Evolutionary conservation across 2,888 invertebrate genomes (phyloP), one percentile per base, ranked within the genome.

Genomic region (Apomyelois bistriatella): DNA sequence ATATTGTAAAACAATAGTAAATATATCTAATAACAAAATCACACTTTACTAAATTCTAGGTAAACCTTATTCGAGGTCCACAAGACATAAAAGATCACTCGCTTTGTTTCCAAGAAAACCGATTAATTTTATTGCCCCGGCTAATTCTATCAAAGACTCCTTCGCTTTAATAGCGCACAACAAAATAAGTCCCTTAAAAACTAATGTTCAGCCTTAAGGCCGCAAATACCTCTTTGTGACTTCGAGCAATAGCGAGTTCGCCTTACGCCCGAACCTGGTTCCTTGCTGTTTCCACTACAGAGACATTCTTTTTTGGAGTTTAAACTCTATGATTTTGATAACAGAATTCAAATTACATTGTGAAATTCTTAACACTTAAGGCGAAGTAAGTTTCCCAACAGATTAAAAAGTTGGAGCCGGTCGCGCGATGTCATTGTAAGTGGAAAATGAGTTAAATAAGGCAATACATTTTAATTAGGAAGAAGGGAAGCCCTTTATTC

Each of bases 401-500:
- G 89, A 90, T 90, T 90, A 90, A 90, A 89, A 90, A 90, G 88
- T 89, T 89, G 79, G 83, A 87, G 81, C 78, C 83, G 84, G 85
- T 85, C 85, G 82, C 82, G 82, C 85, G 81, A 79, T 84, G 85
- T 88, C 88, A 87, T 85, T 88, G 87, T 87, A 82, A 88, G 86
- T 87, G 81, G 88, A 87, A 89, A 90, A 90, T 89, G 88, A 90
- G 89, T 90, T 88, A 87, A 90, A 90, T 88, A 90, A 89, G 84
- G 89, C 89, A 90, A 90, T 90, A 90, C 87, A 89, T 90, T 90
- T 90, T 90, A 90, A 90, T 90, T 88, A 90, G 88, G 79, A 81
- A 78, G 84, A 84, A 82, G 85, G 87, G 84, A 79, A 82, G 75
- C 79, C 86, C 85, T 87, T 88, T 87, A 85, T 88, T 87, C 85